A percentile compares a stretch with the other conserved stretches of the same genome.
phyloP scores from a whole-genome alignment of 1,140 invertebrate genomes.

The Caenorhabditis remanei region DNA sequence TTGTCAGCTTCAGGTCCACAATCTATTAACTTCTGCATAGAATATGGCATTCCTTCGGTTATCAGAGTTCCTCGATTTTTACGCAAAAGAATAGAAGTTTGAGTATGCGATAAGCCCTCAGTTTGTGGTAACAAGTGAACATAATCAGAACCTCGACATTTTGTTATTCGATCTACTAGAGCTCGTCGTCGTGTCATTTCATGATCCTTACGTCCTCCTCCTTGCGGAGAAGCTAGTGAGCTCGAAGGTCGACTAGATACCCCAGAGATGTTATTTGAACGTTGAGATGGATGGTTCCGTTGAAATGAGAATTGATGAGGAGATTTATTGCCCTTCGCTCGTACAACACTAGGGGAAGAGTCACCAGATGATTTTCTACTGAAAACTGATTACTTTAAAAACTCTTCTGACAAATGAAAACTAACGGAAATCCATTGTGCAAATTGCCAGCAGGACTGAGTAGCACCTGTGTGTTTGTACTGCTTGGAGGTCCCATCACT shows the following conservation, averaged over 20 bases:
- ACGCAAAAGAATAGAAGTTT: constrained; percentile 12
- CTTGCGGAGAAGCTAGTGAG: background rate
- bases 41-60: constrained; percentile 18
- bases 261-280: background rate
- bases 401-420: background rate
- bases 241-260: background rate
- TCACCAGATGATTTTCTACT: constrained; percentile 25
- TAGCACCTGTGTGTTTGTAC: constrained; percentile 6
- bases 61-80: background rate
- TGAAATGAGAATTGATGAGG: background rate
- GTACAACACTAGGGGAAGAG: background rate
- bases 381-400: background rate
- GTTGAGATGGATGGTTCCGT: background rate
- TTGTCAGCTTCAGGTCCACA: background rate
- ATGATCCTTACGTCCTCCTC: constrained; percentile 12
- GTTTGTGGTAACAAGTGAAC: constrained; percentile 22
- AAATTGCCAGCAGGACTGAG: constrained; percentile 45
- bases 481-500: constrained; percentile 32
- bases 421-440: constrained; percentile 26
- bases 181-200: constrained; percentile 22
- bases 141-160: constrained; percentile 23
- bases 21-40: constrained; percentile 13
- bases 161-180: constrained; percentile 24
- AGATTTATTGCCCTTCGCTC: background rate
- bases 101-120: constrained; percentile 22